Percentiles rank a stretch among this genome's conserved stretches.
These are phyloP conservation scores for Siniperca chuatsi DNA, from an alignment of 2,113 vertebrate species.

Conservation along the genomic window DNA sequence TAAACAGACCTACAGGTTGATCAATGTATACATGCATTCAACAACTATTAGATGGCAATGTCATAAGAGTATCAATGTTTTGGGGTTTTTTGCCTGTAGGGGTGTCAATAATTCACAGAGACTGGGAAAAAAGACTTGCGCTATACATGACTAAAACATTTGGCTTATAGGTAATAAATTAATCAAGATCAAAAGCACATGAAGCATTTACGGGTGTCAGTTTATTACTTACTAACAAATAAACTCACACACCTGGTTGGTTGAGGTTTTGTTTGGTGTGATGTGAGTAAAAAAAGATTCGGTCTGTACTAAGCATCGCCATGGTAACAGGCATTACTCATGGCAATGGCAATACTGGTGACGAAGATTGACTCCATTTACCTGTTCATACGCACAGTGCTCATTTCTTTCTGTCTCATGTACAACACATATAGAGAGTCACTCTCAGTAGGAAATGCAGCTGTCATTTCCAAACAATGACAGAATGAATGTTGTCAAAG, in stretches of 20 bases:
- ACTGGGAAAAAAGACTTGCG: not conserved
- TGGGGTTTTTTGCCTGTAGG: not conserved
- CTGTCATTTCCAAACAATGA: not conserved
- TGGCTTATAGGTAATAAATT: not conserved
- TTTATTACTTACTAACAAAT: not conserved
- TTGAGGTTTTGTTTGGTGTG: too few species aligned
- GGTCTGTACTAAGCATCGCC: not conserved
- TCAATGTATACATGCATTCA: not conserved
- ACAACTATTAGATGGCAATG: not conserved
- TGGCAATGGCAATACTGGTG: not conserved
- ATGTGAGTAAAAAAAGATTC: not conserved
- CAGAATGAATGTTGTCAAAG: not conserved
- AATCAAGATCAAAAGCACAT: not conserved
- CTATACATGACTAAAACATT: not conserved
- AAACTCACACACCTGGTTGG: not conserved
- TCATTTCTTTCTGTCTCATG: not conserved
- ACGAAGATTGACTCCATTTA: not conserved
- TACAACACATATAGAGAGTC: not conserved
- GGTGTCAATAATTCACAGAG: too few species aligned
- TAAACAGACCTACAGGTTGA: not conserved
- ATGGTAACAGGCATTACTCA: not conserved
- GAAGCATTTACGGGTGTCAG: not conserved
- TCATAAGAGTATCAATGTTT: not conserved
- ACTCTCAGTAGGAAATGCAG: not conserved
- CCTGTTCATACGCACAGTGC: not conserved